Conservation (phyloP, 2,797 vertebrate species). For the Kryptopterus vitreolus region DNA sequence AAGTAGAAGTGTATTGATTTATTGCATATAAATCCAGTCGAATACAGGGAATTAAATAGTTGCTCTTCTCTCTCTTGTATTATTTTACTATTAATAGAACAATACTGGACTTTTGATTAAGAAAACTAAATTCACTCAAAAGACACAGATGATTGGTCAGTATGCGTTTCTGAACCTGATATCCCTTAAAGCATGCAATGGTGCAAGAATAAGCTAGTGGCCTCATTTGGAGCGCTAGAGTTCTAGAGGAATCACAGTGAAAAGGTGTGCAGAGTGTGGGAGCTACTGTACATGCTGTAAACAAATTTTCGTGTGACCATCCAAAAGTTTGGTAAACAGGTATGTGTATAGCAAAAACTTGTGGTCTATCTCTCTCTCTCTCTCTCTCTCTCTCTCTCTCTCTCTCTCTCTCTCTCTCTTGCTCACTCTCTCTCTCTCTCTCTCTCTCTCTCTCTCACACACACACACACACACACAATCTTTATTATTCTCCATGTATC, state of each 20-base stretch:
- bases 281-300: neutral
- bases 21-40: neutral
- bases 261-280: neutral
- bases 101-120: neutral
- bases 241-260: slow-evolving; percentile 2
- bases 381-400: neutral
- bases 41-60: neutral
- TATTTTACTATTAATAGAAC: neutral
- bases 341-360: neutral
- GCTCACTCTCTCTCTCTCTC: neutral
- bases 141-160: slow-evolving; percentile 16
- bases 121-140: neutral
- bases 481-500: neutral
- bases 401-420: slow-evolving; percentile 1
- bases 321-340: neutral
- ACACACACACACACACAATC: too few relatives aligned
- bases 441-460: too few relatives aligned
- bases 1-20: too few relatives aligned
- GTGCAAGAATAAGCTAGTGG: neutral
- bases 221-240: neutral
- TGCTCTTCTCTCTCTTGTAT: neutral
- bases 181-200: slow-evolving; percentile 9
- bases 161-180: slow-evolving; percentile 11
- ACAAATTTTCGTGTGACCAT: neutral
- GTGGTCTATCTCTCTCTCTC: too few relatives aligned